phyloP scores from a whole-genome alignment of 2,797 vertebrate genomes.

The Hydrocynus forskahlii region DNA sequence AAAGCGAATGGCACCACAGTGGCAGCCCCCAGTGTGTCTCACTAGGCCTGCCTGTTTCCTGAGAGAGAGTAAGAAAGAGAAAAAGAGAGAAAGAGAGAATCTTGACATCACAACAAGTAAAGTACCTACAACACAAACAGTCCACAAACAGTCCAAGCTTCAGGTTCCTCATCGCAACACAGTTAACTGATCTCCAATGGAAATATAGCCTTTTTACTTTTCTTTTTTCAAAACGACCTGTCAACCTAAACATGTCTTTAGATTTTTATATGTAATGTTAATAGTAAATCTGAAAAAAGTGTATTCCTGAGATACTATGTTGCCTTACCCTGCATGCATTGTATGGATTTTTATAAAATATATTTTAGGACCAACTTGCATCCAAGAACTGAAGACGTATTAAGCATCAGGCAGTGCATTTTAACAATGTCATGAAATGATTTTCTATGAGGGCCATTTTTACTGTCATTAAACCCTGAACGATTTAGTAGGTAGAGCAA shows the following conservation, averaged over 20 bases:
- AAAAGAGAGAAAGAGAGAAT: not conserved
- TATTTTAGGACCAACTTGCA: not conserved
- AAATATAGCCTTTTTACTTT: not conserved
- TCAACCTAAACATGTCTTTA: not conserved
- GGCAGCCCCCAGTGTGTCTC: conserved; percentile 91
- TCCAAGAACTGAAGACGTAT: no score
- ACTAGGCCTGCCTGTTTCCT: conserved; percentile 85
- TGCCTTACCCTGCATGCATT: not conserved
- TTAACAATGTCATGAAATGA: not conserved
- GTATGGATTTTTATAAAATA: not conserved
- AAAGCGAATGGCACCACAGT: conserved; percentile 91
- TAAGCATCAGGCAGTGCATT: not conserved
- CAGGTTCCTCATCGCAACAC: not conserved
- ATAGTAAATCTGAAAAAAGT: no score
- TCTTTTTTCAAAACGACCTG: not conserved
- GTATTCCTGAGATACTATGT: not conserved
- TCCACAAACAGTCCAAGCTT: not conserved
- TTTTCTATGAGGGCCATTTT: no score
- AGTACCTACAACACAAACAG: not conserved
- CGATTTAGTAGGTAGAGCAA: no score
- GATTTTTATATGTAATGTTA: no score
- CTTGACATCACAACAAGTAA: not conserved
- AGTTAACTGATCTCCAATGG: not conserved
- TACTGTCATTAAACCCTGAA: no score
- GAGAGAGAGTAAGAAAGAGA: conserved; percentile 33